Conservation (phyloP, 2,888 invertebrate species). For the Patella caerulea region DNA sequence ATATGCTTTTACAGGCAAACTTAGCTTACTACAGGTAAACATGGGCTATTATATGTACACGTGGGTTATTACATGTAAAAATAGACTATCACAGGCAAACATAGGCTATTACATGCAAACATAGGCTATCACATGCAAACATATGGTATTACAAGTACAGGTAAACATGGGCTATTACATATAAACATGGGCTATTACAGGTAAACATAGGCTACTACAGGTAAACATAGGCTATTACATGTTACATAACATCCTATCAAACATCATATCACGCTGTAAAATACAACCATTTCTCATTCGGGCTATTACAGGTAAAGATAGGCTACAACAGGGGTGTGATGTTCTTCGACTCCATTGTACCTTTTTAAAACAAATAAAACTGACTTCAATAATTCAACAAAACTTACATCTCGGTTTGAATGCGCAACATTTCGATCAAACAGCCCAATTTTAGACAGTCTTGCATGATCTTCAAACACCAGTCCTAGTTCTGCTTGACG, state of each 20-base stretch:
- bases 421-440: slow-evolving; percentile 48
- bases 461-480: slow-evolving; percentile 27
- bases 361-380: too few relatives aligned
- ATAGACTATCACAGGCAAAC: too few relatives aligned
- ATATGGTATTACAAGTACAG: too few relatives aligned
- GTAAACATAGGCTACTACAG: background rate
- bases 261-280: background rate
- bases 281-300: background rate
- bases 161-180: background rate
- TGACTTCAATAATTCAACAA: background rate
- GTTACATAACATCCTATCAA: background rate
- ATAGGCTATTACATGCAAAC: too few relatives aligned
- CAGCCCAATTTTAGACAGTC: slow-evolving; percentile 29
- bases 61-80: too few relatives aligned
- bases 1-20: too few relatives aligned
- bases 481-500: slow-evolving; percentile 23
- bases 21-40: too few relatives aligned
- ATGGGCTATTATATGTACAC: too few relatives aligned
- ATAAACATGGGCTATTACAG: background rate
- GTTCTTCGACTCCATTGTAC: background rate
- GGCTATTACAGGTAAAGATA: background rate
- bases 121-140: too few relatives aligned
- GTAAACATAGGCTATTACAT: background rate
- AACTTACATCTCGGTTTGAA: slow-evolving; percentile 37
- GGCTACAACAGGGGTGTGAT: too few relatives aligned